Evolutionary conservation across 2,797 vertebrate species (phyloP).

Genomic region (Pseudotriccus pelzelni): DNA sequence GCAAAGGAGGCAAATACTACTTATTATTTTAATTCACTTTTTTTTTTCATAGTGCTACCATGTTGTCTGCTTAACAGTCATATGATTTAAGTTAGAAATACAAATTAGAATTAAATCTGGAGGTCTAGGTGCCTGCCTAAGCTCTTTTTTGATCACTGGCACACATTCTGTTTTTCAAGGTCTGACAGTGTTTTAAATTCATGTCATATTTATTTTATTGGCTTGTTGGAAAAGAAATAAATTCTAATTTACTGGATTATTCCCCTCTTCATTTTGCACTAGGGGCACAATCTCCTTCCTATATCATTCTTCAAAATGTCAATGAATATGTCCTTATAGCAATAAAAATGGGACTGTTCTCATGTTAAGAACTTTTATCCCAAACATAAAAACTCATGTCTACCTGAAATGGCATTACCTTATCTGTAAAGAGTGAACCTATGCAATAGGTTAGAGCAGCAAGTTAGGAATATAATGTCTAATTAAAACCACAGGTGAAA

Average conservation of each 20-base stretch:
- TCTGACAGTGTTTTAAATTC: not conserved
- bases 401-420: not conserved
- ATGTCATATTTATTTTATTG: not conserved
- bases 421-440: not conserved
- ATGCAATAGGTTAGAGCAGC: not conserved
- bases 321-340: not conserved
- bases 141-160: not conserved
- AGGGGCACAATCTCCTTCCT: not conserved
- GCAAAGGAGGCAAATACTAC: rapidly evolving
- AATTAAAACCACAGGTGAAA: slow-evolving; percentile 20
- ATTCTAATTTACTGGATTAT: not conserved
- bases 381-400: not conserved
- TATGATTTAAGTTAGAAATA: not conserved
- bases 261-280: not conserved
- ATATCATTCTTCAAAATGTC: not conserved
- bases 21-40: not conserved
- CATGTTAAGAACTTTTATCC: not conserved
- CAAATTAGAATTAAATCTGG: not conserved
- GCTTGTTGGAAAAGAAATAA: not conserved
- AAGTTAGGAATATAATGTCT: not conserved
- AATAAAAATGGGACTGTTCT: not conserved
- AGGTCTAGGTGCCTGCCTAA: not conserved
- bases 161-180: not conserved
- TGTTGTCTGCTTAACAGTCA: not conserved
- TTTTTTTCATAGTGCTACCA: not conserved